Evolutionary conservation across 2,888 invertebrate species (phyloP).

Genomic region (Dryadula phaetusa): DNA sequence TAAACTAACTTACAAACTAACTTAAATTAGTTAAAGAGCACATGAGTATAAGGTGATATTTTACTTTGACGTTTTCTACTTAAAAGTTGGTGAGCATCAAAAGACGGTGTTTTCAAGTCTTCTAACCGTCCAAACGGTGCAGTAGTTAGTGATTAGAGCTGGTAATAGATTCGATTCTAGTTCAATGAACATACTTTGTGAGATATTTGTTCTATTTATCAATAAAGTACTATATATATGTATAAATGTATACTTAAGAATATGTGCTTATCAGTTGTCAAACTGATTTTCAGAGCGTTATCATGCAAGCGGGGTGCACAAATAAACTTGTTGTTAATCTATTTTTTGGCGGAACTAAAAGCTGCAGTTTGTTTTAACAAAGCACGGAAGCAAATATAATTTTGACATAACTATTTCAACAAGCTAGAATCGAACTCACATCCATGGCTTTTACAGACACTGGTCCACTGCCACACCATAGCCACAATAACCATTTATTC

Average conservation of each 20-base stretch:
- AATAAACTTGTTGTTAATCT: too few species aligned
- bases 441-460: neutral
- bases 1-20: conserved; percentile 20
- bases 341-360: too few species aligned
- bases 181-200: neutral
- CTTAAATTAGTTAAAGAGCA: conserved; percentile 24
- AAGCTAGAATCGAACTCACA: neutral
- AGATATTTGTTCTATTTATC: too few species aligned
- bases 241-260: too few species aligned
- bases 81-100: conserved; percentile 10
- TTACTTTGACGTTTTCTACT: conserved; percentile 27
- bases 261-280: too few species aligned
- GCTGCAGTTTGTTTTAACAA: too few species aligned
- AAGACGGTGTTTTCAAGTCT: neutral
- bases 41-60: conserved; percentile 18
- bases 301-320: too few species aligned
- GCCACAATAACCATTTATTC: neutral
- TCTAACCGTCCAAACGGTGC: neutral
- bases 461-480: neutral
- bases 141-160: neutral
- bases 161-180: neutral
- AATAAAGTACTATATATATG: too few species aligned
- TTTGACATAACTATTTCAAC: neutral
- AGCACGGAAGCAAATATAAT: too few species aligned
- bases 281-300: too few species aligned